phyloP scores from a whole-genome alignment of 1,140 invertebrate species.

The Hyles euphorbiae region DNA sequence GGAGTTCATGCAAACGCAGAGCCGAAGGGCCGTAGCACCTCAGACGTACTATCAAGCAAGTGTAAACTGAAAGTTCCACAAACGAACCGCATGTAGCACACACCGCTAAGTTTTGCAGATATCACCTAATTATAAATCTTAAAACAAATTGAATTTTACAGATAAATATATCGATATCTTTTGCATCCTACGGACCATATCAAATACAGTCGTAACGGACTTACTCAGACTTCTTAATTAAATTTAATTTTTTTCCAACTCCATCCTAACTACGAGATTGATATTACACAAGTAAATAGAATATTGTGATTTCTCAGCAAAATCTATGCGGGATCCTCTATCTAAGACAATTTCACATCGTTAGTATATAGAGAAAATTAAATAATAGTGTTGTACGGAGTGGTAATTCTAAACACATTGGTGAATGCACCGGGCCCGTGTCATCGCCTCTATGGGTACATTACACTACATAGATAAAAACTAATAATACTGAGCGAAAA shows the following conservation, averaged over 20 bases:
- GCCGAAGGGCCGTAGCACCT: conserved; percentile 18
- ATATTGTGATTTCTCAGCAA: conserved; percentile 54
- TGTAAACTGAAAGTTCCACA: conserved; percentile 27
- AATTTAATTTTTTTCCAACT: conserved; percentile 55
- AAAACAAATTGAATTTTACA: conserved; percentile 64
- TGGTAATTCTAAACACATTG: no score
- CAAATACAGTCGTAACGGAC: conserved; percentile 51
- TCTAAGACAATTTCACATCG: conserved; percentile 14
- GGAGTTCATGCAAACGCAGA: conserved; percentile 52
- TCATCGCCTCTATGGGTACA: conserved; percentile 17
- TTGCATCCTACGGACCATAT: conserved; percentile 54
- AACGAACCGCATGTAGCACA: conserved; percentile 36
- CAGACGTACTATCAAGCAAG: conserved; percentile 44
- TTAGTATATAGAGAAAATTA: background rate
- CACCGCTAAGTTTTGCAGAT: conserved; percentile 46
- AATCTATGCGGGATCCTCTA: conserved; percentile 48
- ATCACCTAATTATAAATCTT: conserved; percentile 64
- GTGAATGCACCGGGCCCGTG: conserved; percentile 29
- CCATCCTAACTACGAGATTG: conserved; percentile 60
- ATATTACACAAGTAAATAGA: conserved; percentile 57
- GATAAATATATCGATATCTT: conserved; percentile 58
- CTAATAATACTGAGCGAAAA: conserved; percentile 68
- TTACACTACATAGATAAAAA: conserved; percentile 35
- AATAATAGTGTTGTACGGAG: no score
- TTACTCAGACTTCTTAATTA: conserved; percentile 56